Conservation (phyloP, 2,888 invertebrate species). For the Drepana falcataria region DNA sequence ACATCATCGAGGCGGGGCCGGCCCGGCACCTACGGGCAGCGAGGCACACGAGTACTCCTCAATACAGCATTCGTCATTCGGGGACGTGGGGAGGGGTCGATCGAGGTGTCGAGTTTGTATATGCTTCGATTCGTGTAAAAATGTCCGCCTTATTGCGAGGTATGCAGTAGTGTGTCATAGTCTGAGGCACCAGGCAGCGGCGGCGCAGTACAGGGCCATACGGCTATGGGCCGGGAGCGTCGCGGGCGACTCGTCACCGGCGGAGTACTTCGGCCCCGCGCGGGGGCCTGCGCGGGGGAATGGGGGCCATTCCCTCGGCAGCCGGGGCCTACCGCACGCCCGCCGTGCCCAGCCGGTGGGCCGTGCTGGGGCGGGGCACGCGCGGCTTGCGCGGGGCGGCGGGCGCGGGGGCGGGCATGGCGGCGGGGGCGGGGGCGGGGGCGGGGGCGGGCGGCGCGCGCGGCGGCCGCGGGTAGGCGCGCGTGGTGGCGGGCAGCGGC, state of each 20-base stretch:
- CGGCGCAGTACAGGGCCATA: no score
- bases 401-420: conserved; percentile 4
- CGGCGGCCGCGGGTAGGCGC: conserved; percentile 84
- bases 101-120: not conserved
- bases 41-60: no score
- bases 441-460: conserved; percentile 50
- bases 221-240: no score
- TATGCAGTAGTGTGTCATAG: not conserved
- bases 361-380: conserved; percentile 29
- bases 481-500: conserved; percentile 86
- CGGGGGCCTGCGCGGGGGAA: conserved; percentile 7
- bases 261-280: conserved; percentile 15
- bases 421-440: conserved; percentile 12
- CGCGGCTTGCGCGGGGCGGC: conserved; percentile 1
- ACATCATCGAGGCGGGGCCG: no score
- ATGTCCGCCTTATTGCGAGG: not conserved
- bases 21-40: no score
- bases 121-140: not conserved
- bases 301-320: not conserved
- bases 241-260: conserved; percentile 3
- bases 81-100: not conserved
- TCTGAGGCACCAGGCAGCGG: no score
- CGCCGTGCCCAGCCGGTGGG: conserved; percentile 51
- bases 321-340: conserved; percentile 41
- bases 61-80: not conserved